A percentile compares a stretch with the other conserved stretches of the same genome.
phyloP scores from a whole-genome alignment of 2,113 vertebrate species.

The Rhynchopsitta pachyrhyncha region DNA sequence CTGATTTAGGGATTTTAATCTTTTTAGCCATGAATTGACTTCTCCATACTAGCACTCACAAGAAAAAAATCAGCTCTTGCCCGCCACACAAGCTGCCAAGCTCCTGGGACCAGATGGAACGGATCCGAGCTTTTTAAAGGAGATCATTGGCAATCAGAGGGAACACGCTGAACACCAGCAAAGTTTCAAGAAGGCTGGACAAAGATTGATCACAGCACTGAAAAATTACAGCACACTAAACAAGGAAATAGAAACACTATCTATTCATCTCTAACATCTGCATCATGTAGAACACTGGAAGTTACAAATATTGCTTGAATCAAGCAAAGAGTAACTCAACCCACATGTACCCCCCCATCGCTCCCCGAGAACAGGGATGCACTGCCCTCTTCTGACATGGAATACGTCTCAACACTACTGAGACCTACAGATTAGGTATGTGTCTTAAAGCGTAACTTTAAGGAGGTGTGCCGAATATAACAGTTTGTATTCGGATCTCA shows the following conservation, averaged over 20 bases:
- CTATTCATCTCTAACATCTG: slow-evolving; percentile 34
- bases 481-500: neutral
- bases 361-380: neutral
- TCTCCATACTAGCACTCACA: slow-evolving; percentile 1
- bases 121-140: slow-evolving; percentile 19
- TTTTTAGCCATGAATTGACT: slow-evolving; percentile 64
- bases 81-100: slow-evolving; percentile 19
- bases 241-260: slow-evolving; percentile 21
- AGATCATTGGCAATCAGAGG: slow-evolving; percentile 22
- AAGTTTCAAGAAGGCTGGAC: neutral
- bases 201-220: neutral
- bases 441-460: fast-evolving
- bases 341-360: neutral
- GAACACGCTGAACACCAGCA: neutral
- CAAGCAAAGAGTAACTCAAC: neutral
- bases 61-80: neutral
- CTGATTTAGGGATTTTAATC: slow-evolving; percentile 59
- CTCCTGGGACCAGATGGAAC: slow-evolving; percentile 47
- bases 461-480: neutral
- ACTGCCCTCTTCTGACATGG: neutral
- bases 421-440: neutral
- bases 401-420: neutral
- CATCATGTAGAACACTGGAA: neutral
- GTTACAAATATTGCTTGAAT: neutral
- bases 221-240: slow-evolving; percentile 13